A percentile compares a stretch with the other conserved stretches of the same genome.
phyloP scores from a whole-genome alignment of 2,888 invertebrate species.

The Cryptosula pallasiana region DNA sequence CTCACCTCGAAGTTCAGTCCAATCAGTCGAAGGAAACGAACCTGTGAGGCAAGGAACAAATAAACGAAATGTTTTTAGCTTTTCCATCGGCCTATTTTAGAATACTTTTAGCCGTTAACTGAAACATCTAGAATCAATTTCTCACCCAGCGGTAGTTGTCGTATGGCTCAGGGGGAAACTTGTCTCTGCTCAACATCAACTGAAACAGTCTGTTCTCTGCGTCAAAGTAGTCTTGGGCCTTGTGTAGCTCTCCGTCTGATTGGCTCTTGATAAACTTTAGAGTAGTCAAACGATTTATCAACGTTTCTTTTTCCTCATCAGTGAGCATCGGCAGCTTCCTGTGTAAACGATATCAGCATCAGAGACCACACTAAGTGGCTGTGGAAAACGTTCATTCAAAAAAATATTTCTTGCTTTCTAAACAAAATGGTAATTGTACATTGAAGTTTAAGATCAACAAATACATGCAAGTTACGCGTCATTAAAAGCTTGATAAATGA shows the following conservation, averaged over 20 bases:
- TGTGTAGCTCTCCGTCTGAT: constrained; percentile 26
- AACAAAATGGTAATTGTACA: too few species aligned
- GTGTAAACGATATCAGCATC: too few species aligned
- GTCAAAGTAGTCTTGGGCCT: constrained; percentile 30
- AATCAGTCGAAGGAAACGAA: constrained; percentile 29
- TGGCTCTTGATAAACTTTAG: constrained; percentile 30
- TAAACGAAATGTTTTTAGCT: too few species aligned
- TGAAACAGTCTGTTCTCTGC: constrained; percentile 32
- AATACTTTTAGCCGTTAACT: too few species aligned
- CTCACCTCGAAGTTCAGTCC: constrained; percentile 30
- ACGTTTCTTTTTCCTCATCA: constrained; percentile 28
- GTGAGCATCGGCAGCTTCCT: constrained; percentile 29
- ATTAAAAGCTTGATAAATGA: too few species aligned
- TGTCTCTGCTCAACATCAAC: constrained; percentile 28
- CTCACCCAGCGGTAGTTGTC: constrained; percentile 32
- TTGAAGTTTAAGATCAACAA: too few species aligned
- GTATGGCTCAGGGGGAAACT: constrained; percentile 33
- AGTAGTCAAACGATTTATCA: constrained; percentile 28
- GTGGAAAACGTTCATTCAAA: too few species aligned
- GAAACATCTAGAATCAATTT: too few species aligned
- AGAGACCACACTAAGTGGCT: too few species aligned
- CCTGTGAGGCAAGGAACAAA: not conserved
- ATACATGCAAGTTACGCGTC: too few species aligned
- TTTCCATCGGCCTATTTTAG: too few species aligned
- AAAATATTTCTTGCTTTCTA: too few species aligned